A percentile compares a stretch with the other conserved stretches of the same genome.
These are phyloP conservation scores for Hepsetus odoe DNA, from an alignment of 2,113 vertebrate genomes.

Conservation along the genomic window DNA sequence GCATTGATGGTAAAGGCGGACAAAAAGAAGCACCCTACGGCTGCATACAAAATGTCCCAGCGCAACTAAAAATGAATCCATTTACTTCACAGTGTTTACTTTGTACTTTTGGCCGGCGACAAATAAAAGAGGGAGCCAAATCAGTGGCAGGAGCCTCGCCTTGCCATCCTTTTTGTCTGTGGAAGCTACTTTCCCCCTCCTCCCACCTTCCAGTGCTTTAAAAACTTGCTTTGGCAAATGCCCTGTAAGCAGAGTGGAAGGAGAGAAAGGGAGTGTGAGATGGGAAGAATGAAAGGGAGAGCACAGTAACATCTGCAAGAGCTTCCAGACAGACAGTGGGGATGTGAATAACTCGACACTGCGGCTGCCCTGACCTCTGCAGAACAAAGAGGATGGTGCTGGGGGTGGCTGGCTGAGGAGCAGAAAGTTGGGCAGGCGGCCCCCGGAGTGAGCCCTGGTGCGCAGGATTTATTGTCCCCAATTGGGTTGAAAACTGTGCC, in stretches of 20 bases:
- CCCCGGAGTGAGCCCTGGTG: slow-evolving; percentile 62
- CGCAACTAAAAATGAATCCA: slow-evolving; percentile 78
- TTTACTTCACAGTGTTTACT: slow-evolving; percentile 78
- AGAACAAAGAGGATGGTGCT: slow-evolving; percentile 74
- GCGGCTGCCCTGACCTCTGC: slow-evolving; percentile 82
- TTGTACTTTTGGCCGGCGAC: slow-evolving; percentile 77
- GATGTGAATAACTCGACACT: slow-evolving; percentile 89
- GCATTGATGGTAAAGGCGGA: slow-evolving; percentile 65
- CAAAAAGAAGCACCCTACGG: slow-evolving; percentile 71
- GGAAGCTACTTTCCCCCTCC: slow-evolving; percentile 67
- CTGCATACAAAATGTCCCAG: slow-evolving; percentile 69
- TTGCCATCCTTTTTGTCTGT: slow-evolving; percentile 69
- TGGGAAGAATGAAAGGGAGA: slow-evolving; percentile 71
- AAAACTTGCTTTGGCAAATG: slow-evolving; percentile 71
- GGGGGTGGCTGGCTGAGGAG: slow-evolving; percentile 81
- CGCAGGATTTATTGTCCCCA: slow-evolving; percentile 74
- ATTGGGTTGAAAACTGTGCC: slow-evolving; percentile 59
- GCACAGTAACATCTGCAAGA: slow-evolving; percentile 85
- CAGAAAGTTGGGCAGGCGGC: slow-evolving; percentile 78
- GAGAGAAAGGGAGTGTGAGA: slow-evolving; percentile 36
- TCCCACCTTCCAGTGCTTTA: slow-evolving; percentile 59
- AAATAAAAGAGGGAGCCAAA: slow-evolving; percentile 61
- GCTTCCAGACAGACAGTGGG: slow-evolving; percentile 78
- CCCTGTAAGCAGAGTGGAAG: slow-evolving; percentile 65
- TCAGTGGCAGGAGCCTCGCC: slow-evolving; percentile 70